Evolutionary conservation across 2,113 vertebrate genomes (phyloP).

Genomic region (Natator depressus): DNA sequence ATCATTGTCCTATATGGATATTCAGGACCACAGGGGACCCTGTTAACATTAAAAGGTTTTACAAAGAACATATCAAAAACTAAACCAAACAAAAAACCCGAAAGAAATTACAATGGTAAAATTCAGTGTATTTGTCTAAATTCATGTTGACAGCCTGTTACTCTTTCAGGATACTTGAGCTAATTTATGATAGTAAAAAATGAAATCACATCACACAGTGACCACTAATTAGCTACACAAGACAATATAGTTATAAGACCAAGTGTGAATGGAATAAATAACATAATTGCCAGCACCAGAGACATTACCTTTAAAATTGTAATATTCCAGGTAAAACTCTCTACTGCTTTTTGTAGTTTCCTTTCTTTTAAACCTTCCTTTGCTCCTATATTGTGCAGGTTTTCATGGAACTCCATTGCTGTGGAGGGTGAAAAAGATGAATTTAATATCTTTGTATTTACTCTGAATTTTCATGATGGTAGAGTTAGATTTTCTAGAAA

Average conservation of each 20-base stretch:
- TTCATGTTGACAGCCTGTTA: neutral
- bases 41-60: neutral
- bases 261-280: conserved; percentile 3
- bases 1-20: neutral
- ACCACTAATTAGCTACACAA: neutral
- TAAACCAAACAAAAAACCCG: neutral
- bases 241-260: neutral
- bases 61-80: neutral
- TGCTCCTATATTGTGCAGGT: conserved; percentile 89
- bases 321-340: conserved; percentile 99
- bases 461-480: neutral
- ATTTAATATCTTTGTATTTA: neutral
- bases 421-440: conserved; percentile 34
- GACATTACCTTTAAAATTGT: conserved; percentile 94
- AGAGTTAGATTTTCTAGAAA: neutral
- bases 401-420: conserved; percentile 98
- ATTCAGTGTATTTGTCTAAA: neutral
- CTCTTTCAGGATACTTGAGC: neutral
- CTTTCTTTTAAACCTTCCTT: conserved; percentile 96
- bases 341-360: conserved; percentile 94
- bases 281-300: neutral
- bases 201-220: neutral
- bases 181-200: neutral
- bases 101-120: neutral
- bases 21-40: neutral